These are phyloP conservation scores for Sinotaia quadrata DNA, from an alignment of 2,888 invertebrate species.

Conservation along the genomic window DNA sequence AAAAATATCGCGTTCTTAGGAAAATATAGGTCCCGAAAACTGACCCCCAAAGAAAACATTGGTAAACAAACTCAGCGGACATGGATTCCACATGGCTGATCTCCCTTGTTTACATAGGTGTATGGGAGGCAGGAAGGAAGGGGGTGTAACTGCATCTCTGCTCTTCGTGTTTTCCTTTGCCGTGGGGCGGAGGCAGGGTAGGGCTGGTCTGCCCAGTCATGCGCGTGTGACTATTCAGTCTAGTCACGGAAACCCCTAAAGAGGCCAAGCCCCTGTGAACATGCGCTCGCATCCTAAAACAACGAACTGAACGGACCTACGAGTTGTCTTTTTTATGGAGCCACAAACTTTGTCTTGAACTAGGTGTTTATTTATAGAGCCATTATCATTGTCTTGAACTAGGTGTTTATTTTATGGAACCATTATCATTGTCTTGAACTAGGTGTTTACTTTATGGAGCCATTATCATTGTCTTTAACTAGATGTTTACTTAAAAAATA, in stretches of 20 bases:
- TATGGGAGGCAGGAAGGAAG: conserved; percentile 4
- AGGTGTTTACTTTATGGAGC: no score
- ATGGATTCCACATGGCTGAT: conserved; percentile 21
- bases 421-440: no score
- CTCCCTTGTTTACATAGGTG: conserved; percentile 21
- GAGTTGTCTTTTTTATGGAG: no score
- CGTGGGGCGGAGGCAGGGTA: conserved; percentile 11
- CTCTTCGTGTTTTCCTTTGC: conserved; percentile 18
- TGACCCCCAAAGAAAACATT: conserved; percentile 13
- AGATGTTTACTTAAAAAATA: no score
- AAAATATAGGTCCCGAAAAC: conserved; percentile 8
- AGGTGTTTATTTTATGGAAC: no score
- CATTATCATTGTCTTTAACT: no score
- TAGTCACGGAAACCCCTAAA: conserved; percentile 22
- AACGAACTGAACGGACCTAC: no score
- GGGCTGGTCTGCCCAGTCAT: conserved; percentile 17
- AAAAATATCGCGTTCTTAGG: conserved; percentile 22
- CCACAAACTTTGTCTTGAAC: no score
- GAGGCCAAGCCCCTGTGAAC: conserved; percentile 8
- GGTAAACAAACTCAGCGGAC: conserved; percentile 25
- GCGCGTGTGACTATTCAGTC: conserved; percentile 9
- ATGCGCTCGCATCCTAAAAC: conserved; percentile 21
- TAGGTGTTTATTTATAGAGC: no score
- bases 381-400: no score
- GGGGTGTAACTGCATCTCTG: conserved; percentile 13